Conservation (phyloP, 2,797 vertebrate genomes). For the Gouania willdenowi region DNA sequence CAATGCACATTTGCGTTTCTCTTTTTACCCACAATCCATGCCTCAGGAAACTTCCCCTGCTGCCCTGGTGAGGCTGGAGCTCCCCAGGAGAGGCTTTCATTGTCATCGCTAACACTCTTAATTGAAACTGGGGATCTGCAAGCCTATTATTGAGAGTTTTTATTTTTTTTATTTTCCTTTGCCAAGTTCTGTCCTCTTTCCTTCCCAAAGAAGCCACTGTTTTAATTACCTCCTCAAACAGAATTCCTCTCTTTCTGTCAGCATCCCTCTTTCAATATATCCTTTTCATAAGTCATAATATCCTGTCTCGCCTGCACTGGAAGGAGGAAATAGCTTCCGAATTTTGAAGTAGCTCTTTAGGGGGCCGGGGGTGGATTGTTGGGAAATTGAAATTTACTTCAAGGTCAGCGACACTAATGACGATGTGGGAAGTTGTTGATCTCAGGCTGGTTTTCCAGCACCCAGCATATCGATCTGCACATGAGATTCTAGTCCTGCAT, state of each 20-base stretch:
- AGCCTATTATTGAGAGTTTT: conserved; percentile 46
- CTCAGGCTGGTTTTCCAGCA: conserved; percentile 52
- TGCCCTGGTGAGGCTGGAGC: conserved; percentile 8
- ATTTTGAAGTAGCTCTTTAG: conserved; percentile 60
- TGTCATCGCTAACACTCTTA: conserved; percentile 36
- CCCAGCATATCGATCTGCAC: conserved; percentile 55
- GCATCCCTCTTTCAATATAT: conserved; percentile 36
- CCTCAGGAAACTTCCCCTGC: conserved; percentile 31
- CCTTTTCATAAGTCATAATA: conserved; percentile 66
- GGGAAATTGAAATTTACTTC: conserved; percentile 80
- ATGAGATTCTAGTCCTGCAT: conserved; percentile 46
- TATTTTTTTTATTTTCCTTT: conserved; percentile 65
- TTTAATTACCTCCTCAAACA: conserved; percentile 74
- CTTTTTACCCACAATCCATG: conserved; percentile 48
- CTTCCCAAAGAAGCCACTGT: conserved; percentile 54
- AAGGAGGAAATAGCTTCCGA: conserved; percentile 65
- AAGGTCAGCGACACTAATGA: conserved; percentile 78
- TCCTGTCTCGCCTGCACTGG: conserved; percentile 51
- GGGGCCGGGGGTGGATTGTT: conserved; percentile 35
- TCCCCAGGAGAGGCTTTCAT: conserved; percentile 26
- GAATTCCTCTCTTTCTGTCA: conserved; percentile 48
- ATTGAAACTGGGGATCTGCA: conserved; percentile 57
- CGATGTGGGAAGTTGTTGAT: conserved; percentile 63
- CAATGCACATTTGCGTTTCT: conserved; percentile 58
- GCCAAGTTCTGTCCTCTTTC: conserved; percentile 27